These are phyloP conservation scores for Sogatella furcifera DNA, from an alignment of 1,140 invertebrate species.

Conservation along the genomic window DNA sequence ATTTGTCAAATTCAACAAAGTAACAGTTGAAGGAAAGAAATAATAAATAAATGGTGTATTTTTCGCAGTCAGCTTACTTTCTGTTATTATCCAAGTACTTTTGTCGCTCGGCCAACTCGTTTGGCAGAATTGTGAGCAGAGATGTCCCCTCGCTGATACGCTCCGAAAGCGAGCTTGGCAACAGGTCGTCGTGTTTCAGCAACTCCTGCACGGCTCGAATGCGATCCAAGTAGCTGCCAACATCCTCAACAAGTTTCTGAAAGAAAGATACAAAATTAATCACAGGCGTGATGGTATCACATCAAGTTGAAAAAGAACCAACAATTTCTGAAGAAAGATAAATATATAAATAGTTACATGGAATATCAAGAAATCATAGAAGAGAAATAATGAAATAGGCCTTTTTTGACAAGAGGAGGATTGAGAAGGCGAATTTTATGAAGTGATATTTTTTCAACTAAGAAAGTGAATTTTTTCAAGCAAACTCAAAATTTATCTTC, in stretches of 20 bases:
- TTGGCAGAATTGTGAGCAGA: constrained; percentile 60
- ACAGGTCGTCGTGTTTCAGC: constrained; percentile 57
- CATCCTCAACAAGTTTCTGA: constrained; percentile 48
- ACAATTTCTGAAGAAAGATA: no score
- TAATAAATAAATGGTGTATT: no score
- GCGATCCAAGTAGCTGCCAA: constrained; percentile 58
- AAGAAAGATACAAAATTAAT: not conserved
- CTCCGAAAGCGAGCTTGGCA: constrained; percentile 67
- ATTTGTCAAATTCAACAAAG: not conserved
- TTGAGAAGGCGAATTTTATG: no score
- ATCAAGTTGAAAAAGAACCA: not conserved
- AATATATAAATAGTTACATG: no score
- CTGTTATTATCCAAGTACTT: constrained; percentile 72
- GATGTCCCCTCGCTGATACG: constrained; percentile 72
- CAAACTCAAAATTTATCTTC: no score
- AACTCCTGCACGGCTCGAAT: constrained; percentile 54
- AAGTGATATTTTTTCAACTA: no score
- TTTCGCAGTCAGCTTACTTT: constrained; percentile 16
- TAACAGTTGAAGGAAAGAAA: no score
- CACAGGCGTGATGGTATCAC: not conserved
- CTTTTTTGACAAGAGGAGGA: no score
- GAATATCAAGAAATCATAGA: no score
- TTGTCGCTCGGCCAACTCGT: constrained; percentile 64
- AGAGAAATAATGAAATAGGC: no score
- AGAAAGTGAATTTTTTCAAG: no score